A percentile compares a stretch with the other conserved stretches of the same genome.
These are phyloP conservation scores for Idaea aversata DNA, from an alignment of 2,888 invertebrate genomes.

Conservation along the genomic window DNA sequence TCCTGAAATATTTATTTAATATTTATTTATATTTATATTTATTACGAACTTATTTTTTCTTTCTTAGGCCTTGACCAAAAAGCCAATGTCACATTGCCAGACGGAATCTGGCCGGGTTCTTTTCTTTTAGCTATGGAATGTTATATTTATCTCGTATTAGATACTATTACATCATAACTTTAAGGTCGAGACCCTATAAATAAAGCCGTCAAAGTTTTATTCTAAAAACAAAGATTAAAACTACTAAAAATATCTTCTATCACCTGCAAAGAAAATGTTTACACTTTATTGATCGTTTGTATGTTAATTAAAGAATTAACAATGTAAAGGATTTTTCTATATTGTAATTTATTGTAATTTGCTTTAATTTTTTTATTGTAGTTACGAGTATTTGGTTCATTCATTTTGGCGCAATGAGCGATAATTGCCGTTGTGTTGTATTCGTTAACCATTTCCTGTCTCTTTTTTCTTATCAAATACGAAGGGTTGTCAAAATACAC, in stretches of 20 bases:
- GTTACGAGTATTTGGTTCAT: background rate
- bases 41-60: too few species aligned
- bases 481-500: background rate
- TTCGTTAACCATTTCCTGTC: background rate
- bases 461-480: slow-evolving; percentile 14
- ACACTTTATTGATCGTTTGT: background rate
- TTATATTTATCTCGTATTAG: background rate
- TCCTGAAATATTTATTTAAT: too few species aligned
- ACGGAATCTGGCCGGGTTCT: background rate
- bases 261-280: background rate
- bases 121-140: background rate
- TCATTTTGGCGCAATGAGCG: slow-evolving; percentile 1
- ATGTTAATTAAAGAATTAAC: background rate
- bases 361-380: background rate
- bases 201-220: background rate
- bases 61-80: background rate
- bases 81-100: background rate
- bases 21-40: too few species aligned
- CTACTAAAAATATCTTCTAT: background rate
- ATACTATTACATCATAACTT: background rate
- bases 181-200: background rate
- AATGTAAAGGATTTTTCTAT: background rate
- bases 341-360: background rate
- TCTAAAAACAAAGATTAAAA: background rate
- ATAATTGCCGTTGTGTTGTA: slow-evolving; percentile 2